phyloP scores from a whole-genome alignment of 2,113 vertebrate species.

The Bostrychus sinensis region DNA sequence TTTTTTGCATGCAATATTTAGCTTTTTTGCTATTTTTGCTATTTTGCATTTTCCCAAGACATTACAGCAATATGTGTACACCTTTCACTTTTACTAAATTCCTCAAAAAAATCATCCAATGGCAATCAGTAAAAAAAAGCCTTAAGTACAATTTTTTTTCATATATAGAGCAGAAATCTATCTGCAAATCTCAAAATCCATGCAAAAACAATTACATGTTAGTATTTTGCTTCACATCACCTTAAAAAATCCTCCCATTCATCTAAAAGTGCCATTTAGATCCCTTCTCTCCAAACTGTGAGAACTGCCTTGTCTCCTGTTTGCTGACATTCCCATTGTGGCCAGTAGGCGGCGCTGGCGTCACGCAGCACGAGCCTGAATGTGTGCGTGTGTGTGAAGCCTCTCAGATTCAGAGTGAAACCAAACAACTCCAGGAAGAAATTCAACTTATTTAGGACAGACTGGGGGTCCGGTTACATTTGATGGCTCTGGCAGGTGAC shows the following conservation, averaged over 20 bases:
- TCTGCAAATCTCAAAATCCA: not conserved
- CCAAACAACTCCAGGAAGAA: conserved; percentile 41
- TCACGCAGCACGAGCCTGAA: conserved; percentile 58
- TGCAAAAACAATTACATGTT: not conserved
- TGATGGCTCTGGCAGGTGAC: not conserved
- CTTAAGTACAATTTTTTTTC: too few species aligned
- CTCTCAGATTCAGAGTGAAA: not conserved
- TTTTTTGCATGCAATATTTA: too few species aligned
- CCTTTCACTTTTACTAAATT: too few species aligned
- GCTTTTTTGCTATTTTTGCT: too few species aligned
- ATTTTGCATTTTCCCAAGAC: too few species aligned
- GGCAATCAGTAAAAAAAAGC: too few species aligned
- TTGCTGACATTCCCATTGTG: not conserved
- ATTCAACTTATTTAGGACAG: conserved; percentile 5
- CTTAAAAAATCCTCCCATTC: not conserved
- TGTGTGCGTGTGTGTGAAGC: too few species aligned
- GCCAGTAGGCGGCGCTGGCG: conserved; percentile 79
- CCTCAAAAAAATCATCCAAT: too few species aligned
- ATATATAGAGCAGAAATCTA: too few species aligned
- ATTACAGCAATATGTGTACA: too few species aligned
- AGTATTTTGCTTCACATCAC: not conserved
- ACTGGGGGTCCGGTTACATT: too few species aligned
- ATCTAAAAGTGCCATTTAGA: not conserved
- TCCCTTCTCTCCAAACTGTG: not conserved
- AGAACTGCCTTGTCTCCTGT: not conserved